Evolutionary conservation across 2,113 vertebrate species (phyloP).

Genomic region (Columba janthina): DNA sequence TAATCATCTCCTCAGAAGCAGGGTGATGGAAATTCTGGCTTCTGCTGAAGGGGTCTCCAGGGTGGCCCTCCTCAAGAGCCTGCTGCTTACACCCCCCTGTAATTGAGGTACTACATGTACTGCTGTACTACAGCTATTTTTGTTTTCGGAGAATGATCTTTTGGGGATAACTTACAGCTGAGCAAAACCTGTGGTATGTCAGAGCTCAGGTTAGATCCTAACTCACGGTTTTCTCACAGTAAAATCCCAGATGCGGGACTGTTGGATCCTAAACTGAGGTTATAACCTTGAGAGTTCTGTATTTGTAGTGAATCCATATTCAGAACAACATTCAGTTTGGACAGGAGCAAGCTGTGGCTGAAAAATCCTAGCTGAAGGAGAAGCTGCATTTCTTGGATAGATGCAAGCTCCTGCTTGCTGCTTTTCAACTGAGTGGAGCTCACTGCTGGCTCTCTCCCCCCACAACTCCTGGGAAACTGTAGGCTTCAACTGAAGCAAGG

Average conservation of each 20-base stretch:
- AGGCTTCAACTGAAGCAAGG: neutral
- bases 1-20: neutral
- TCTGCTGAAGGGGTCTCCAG: neutral
- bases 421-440: neutral
- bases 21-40: neutral
- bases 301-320: neutral
- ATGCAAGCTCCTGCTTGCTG: neutral
- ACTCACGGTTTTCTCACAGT: neutral
- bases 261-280: neutral
- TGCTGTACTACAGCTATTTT: neutral
- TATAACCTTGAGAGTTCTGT: neutral
- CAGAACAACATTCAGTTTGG: neutral
- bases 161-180: neutral
- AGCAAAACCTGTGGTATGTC: neutral
- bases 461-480: neutral
- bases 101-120: neutral
- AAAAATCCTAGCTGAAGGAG: neutral
- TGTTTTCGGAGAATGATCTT: neutral
- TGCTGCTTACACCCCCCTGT: fast-evolving
- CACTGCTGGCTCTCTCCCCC: neutral
- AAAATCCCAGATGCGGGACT: neutral
- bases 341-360: neutral
- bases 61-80: neutral
- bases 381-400: neutral
- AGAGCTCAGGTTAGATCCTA: neutral